Evolutionary conservation across 2,888 invertebrate species (phyloP).

Genomic region (Drosophila nr. perissopoda): DNA sequence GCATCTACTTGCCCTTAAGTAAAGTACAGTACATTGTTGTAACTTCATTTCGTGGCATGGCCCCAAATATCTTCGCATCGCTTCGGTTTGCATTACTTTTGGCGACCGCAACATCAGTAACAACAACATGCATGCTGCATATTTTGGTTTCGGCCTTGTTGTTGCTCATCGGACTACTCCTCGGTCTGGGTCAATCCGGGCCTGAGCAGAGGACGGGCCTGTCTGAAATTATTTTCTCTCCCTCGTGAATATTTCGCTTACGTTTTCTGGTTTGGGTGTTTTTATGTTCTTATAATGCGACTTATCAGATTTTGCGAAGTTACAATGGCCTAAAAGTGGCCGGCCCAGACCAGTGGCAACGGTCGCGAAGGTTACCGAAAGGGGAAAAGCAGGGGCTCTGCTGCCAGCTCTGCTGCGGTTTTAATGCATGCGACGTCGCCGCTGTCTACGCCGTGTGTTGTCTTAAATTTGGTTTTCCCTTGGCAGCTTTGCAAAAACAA

Average conservation of each 20-base stretch:
- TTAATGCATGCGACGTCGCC: slow-evolving; percentile 62
- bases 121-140: slow-evolving; percentile 75
- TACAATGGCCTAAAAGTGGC: slow-evolving; percentile 79
- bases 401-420: slow-evolving; percentile 57
- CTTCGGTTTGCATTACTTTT: slow-evolving; percentile 35
- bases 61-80: slow-evolving; percentile 74
- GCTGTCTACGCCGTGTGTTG: slow-evolving; percentile 44
- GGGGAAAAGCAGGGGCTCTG: slow-evolving; percentile 12
- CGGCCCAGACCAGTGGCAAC: slow-evolving; percentile 60
- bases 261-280: slow-evolving; percentile 75
- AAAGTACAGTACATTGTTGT: slow-evolving; percentile 81
- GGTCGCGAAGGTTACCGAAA: slow-evolving; percentile 65
- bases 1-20: slow-evolving; percentile 82
- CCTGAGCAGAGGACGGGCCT: slow-evolving; percentile 10
- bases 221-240: slow-evolving; percentile 73
- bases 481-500: slow-evolving; percentile 24
- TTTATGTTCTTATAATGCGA: slow-evolving; percentile 82
- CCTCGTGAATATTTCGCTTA: slow-evolving; percentile 66
- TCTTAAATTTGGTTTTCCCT: slow-evolving; percentile 66
- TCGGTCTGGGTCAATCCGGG: slow-evolving; percentile 16
- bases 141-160: slow-evolving; percentile 74
- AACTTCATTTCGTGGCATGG: slow-evolving; percentile 79
- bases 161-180: slow-evolving; percentile 30
- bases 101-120: slow-evolving; percentile 60
- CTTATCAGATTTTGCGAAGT: slow-evolving; percentile 78